Percentiles rank a stretch among this genome's conserved stretches.
phyloP scores from a whole-genome alignment of 1,140 invertebrate species.

The Leptonema lineaticorne region DNA sequence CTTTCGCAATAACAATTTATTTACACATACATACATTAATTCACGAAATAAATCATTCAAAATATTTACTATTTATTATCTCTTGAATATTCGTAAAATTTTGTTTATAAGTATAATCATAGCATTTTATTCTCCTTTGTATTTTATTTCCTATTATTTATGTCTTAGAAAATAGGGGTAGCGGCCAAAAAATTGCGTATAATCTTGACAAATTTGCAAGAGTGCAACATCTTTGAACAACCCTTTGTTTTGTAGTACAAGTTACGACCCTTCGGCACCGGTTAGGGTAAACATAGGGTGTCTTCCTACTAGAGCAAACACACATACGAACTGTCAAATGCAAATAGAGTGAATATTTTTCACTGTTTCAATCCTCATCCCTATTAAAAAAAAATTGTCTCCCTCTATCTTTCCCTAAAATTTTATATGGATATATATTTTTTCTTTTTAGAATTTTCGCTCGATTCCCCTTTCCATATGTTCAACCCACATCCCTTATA shows the following conservation, averaged over 20 bases:
- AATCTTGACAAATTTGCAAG: slow-evolving; percentile 8
- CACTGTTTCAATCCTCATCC: slow-evolving; percentile 19
- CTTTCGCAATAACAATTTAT: no score
- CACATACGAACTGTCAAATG: slow-evolving; percentile 38
- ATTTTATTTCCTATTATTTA: no score
- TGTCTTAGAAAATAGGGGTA: no score
- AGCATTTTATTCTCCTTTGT: no score
- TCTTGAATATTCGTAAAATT: no score
- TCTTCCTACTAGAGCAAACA: slow-evolving; percentile 8
- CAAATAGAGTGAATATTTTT: slow-evolving; percentile 36
- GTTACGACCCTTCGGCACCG: slow-evolving; percentile 2
- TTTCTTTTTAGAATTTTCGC: neutral
- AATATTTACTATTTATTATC: no score
- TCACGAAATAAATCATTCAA: no score
- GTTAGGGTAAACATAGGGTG: slow-evolving; percentile 23
- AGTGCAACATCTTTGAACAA: neutral
- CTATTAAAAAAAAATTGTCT: neutral
- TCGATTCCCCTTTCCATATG: slow-evolving; percentile 6
- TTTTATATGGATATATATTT: no score
- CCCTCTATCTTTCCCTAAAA: neutral
- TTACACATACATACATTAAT: no score
- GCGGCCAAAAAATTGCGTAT: no score
- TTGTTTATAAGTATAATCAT: no score
- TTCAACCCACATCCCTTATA: no score
- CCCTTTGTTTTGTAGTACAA: neutral